These are phyloP conservation scores for Luidia sarsii DNA, from an alignment of 53 echinoderm and acorn worm species.

Conservation along the genomic window DNA sequence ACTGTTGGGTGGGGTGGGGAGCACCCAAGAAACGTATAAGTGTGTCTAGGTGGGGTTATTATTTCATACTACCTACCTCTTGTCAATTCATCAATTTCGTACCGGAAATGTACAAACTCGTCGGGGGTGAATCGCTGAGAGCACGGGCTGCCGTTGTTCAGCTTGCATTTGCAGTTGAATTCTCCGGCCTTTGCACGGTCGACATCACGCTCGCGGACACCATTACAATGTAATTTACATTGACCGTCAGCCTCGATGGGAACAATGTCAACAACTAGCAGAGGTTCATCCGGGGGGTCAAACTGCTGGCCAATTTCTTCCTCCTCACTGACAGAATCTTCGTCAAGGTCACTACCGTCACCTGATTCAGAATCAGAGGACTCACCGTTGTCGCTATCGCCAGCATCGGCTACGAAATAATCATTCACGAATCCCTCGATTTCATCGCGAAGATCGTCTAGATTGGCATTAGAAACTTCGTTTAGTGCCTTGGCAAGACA, in stretches of 20 bases:
- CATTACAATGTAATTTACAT: background rate
- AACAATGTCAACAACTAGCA: background rate
- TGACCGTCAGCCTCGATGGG: background rate
- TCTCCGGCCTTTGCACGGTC: constrained; percentile 3
- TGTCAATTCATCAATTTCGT: constrained; percentile 16
- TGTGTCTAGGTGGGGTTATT: too few species aligned
- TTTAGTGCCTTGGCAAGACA: constrained; percentile 23
- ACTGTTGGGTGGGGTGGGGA: too few species aligned
- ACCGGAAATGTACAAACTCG: constrained; percentile 14
- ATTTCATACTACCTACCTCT: constrained; percentile 3
- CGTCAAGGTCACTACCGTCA: background rate
- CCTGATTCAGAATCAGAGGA: constrained; percentile 1
- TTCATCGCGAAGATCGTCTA: background rate
- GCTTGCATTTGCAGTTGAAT: constrained; percentile 1
- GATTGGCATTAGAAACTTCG: constrained; percentile 9
- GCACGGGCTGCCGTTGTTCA: background rate
- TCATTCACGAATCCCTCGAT: constrained; percentile 13
- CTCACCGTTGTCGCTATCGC: background rate
- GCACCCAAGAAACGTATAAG: too few species aligned
- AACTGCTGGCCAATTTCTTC: background rate
- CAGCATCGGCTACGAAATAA: constrained; percentile 13
- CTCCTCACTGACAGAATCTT: too few species aligned
- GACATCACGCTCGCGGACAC: background rate
- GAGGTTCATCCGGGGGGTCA: background rate
- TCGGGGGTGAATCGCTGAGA: background rate